Evolutionary conservation across 1,140 invertebrate genomes (phyloP), one percentile per base, ranked within the genome.

Genomic region (Trigoniulus corallinus): DNA sequence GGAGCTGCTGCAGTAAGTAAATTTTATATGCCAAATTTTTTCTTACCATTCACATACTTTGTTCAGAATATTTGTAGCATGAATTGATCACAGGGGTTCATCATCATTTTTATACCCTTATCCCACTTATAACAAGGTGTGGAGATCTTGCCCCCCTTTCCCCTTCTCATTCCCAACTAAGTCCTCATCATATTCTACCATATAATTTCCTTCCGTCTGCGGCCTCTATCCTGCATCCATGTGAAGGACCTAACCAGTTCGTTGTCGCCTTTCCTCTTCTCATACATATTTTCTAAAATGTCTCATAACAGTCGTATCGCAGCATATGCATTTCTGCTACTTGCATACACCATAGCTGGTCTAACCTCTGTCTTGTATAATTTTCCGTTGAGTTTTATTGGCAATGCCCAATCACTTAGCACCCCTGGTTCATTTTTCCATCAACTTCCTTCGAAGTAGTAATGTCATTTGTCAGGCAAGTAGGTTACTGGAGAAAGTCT

Each of bases 1-100:
- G 67, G 68, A 1, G 79, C 75, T 3, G 82, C 80, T 52, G 74
- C 78, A 47, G 82, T 85, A 68, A 80, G 78, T 74, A 43, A 55
- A 47, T 34, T 20, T 54, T 18, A 25, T 45, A 51, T 7, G 29
- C 7, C 15, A 15, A 34, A 34, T 7, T 15, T 34, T 7, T 15
- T 34, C 7, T 34, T 15, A 34, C 7, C 29, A 34, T 34, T 34
- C 7, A 7, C 15, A 7, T 7, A 34, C 7, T 34, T 7, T 34
- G 7, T 34, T 7, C 15, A 34, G 15, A 15, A 34, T 7, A 34
- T 7, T 34, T 34, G 29, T 15, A 34, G n/a, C n/a, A n/a, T n/a
- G n/a, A n/a, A n/a, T n/a, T n/a, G n/a, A 34, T 34, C 15, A 34
- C 29, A 34, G 29, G 15, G n/a, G n/a, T n/a, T n/a, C n/a, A 34